Base-by-base conservation (phyloP, 2,797 vertebrate genomes). In the Neopelma chrysocephalum region DNA sequence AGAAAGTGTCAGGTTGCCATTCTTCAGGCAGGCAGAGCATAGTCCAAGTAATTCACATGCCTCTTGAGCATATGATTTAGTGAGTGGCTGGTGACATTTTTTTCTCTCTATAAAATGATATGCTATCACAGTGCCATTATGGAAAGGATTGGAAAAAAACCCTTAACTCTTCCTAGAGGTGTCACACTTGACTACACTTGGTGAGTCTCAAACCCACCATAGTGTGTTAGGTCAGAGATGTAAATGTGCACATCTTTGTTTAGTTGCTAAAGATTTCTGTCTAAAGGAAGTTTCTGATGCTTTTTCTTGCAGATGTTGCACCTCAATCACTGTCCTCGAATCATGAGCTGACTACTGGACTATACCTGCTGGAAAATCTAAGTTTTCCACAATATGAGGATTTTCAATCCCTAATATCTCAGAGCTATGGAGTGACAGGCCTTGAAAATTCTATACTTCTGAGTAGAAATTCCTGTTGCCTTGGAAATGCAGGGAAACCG, bases 401-500 rank as follows among this genome's bases (percentile, higher is more conserved):
- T 87, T 89, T 92, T 65, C 53, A 82, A 13, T 66, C 78, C 38
- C 12, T 71, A 68, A 45, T 91, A 92, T 88, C 72, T 91, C 57
- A 85, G 51, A 92, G 20, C 14, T 56, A 60, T 61, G 25, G 34
- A 69, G 32, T 84, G 62, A 77, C n/a, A 89, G 82, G 64, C 45
- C 57, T 93, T 92, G 58, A 88, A 94, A 81, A 77, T 57, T 65
- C 56, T 40, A 71, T 66, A 86, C 29, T 76, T 66, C 64, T 71
- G 62, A 90, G 32, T n/a, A 85, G 45, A 93, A 93, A n/a, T 68
- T 81, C 47, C 69, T 71, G 90, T 92, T 96, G 62, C 90, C 91
- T 92, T 90, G 72, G 95, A 89, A 94, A 96, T 97, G 76, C 32
- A 81, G 51, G 50, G 36, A 91, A 95, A 94, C 42, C 78, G 15